These are phyloP conservation scores for Aspidoscelis tigris DNA, from an alignment of 2,113 vertebrate species.

Conservation along the genomic window DNA sequence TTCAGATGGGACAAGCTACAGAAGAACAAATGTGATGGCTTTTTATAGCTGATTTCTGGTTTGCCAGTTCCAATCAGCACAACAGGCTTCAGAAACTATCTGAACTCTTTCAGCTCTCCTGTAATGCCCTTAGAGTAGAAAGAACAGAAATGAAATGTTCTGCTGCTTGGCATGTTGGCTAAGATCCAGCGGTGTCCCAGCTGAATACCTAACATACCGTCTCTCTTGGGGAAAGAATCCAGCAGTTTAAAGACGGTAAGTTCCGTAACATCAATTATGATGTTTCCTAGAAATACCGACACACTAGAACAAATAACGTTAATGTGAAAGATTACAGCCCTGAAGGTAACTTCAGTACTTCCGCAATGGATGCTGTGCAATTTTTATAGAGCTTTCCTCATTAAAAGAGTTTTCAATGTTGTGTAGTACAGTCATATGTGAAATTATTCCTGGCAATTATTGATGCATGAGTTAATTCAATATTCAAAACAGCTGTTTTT, in stretches of 20 bases:
- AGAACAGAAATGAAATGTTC: conserved; percentile 6
- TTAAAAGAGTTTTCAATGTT: conserved; percentile 25
- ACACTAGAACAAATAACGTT: not conserved
- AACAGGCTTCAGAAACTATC: not conserved
- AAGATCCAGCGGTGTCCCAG: conserved; percentile 3
- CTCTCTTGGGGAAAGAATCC: not conserved
- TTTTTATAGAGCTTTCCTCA: conserved; percentile 28
- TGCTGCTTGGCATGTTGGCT: conserved; percentile 1
- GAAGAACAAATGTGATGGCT: conserved; percentile 15
- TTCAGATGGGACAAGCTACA: not conserved
- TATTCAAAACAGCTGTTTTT: not conserved
- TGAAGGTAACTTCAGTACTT: not conserved
- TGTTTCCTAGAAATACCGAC: not conserved
- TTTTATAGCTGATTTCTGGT: conserved; percentile 43
- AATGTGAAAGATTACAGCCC: not conserved
- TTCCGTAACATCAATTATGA: not conserved
- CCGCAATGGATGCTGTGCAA: conserved; percentile 3
- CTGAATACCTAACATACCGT: not conserved
- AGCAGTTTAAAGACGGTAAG: not conserved
- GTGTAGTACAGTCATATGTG: not conserved
- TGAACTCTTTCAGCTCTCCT: conserved; percentile 27
- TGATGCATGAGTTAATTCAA: not conserved
- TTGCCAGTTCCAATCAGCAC: conserved; percentile 24
- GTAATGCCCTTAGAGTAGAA: not conserved
- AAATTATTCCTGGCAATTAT: not conserved